phyloP scores from a whole-genome alignment of 2,113 vertebrate species.

The Strix uralensis region DNA sequence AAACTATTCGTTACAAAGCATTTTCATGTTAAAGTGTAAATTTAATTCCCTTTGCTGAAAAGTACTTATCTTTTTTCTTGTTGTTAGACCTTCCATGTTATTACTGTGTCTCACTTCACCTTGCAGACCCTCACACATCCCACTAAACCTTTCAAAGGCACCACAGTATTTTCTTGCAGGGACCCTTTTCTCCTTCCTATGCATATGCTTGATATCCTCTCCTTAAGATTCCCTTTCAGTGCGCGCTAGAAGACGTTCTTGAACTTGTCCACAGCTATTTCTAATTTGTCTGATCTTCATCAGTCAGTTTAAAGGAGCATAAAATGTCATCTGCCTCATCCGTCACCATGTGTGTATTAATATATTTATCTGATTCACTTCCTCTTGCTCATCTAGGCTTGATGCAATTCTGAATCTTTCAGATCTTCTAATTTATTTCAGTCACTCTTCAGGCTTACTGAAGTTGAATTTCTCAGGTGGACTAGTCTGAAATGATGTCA shows the following conservation, averaged over 20 bases:
- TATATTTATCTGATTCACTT: conserved; percentile 77
- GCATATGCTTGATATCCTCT: neutral
- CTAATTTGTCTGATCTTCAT: conserved; percentile 80
- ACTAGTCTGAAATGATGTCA: conserved; percentile 69
- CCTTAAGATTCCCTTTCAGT: conserved; percentile 69
- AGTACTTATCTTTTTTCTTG: neutral
- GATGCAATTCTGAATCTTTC: conserved; percentile 72
- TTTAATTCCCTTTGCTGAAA: neutral
- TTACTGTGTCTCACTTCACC: neutral
- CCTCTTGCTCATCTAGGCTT: conserved; percentile 63
- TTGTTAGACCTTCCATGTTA: neutral
- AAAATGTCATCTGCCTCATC: conserved; percentile 78
- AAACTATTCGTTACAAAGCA: neutral
- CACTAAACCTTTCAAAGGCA: neutral
- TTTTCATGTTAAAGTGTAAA: neutral
- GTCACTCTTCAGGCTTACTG: conserved; percentile 64
- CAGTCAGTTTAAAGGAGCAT: conserved; percentile 78
- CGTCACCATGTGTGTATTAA: conserved; percentile 73
- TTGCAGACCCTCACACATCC: neutral
- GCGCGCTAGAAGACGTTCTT: conserved; percentile 45
- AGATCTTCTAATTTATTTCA: conserved; percentile 80
- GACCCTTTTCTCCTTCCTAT: neutral
- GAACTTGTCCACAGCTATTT: conserved; percentile 74
- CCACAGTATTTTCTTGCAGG: neutral
- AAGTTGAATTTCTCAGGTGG: conserved; percentile 77